Base-by-base conservation (phyloP, 2,113 vertebrate genomes). In the Dendrocopos noguchii region DNA sequence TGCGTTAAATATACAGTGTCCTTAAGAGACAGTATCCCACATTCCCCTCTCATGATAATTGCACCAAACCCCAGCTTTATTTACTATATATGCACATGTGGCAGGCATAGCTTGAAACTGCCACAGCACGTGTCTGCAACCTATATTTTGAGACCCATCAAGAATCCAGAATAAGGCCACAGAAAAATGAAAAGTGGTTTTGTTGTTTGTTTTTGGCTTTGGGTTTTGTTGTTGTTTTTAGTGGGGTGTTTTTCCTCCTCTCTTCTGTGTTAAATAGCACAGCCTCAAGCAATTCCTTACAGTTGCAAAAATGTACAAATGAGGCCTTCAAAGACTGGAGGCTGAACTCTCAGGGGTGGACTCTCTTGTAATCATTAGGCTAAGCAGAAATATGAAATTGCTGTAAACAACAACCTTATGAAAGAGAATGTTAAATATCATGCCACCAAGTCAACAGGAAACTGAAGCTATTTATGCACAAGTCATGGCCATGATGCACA, bases 381-480 rank as follows among this genome's bases (percentile, higher is more conserved):
- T 95, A 95, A 94, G 96, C 93, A 91, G 81, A 77, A 94, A 94
- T 70, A 91, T 31, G 93, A 96, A 97, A 95, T 15, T 87, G 95
- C 95, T 76, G 80, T 84, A 82, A 97, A 97, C 96, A 97, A 96
- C 94, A 67, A 78, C 64, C 34, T 83, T 75, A 53, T 71, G 50
- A 91, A 91, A 91, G 84, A 79, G 77, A 97, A 88, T 66, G 77
- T 92, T 94, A 95, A 92, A 91, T 81, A 91, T 63, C 87, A 88
- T 46, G 91, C 87, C 95, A 91, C 90, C 78, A 86, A 96, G 94
- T 94, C 96, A 96, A 97, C 78, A 94, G 96, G 91, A 95, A 97
- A 83, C 75, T 63, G 53, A 87, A 96, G 72, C 85, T 89, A 10
- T 44, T 80, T 39, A 72, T 59, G 90, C 61, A 64, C 61, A 63